Base-by-base conservation (phyloP, 2,797 vertebrate species). In the Avahi laniger region DNA sequence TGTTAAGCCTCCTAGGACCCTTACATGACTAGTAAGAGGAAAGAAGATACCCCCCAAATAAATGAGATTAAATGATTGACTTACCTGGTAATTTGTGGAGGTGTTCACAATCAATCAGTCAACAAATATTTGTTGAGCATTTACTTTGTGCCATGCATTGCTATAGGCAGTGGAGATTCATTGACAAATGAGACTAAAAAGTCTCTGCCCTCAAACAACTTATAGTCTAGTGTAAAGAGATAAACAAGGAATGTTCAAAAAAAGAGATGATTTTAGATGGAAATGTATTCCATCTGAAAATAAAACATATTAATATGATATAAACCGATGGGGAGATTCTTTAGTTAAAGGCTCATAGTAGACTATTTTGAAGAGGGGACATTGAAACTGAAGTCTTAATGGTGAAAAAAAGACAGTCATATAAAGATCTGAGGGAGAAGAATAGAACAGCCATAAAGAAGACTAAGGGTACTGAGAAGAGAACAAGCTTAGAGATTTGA, bases 201-300 rank as follows among this genome's bases (percentile, higher is more conserved):
- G 28, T 38, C 14, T 15, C 33, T 69, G 22, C 13, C 15, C 78
- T 81, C 72, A 76, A 76, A 80, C 28, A 87, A 4, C 57, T 52
- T 84, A 48, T 63, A 26, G 59, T 73, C 38, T 85, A 83, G 17
- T 24, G 0, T 72, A 73, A 95, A 89, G 12, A 95, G 13, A 35
- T 81, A 70, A 93, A 78, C 1, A 70, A 57, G 15, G 18, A 61
- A 61, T 69, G 12, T 30, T 33, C 18, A 13, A 28, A 30, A 65
- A 63, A 67, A 70, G 18, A 72, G 24, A 76, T 69, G 35, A 82
- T 80, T 91, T 88, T 14, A 41, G 61, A 59, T 54, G 28, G 15
- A 93, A 88, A 90, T 15, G 46, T 65, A 80, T 80, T 82, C 30
- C 8, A 67, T 48, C 28, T 59, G 59, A 95, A 95, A 93, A 86